These are phyloP conservation scores for Myioborus miniatus DNA, from an alignment of 2,797 vertebrate genomes.

Conservation along the genomic window DNA sequence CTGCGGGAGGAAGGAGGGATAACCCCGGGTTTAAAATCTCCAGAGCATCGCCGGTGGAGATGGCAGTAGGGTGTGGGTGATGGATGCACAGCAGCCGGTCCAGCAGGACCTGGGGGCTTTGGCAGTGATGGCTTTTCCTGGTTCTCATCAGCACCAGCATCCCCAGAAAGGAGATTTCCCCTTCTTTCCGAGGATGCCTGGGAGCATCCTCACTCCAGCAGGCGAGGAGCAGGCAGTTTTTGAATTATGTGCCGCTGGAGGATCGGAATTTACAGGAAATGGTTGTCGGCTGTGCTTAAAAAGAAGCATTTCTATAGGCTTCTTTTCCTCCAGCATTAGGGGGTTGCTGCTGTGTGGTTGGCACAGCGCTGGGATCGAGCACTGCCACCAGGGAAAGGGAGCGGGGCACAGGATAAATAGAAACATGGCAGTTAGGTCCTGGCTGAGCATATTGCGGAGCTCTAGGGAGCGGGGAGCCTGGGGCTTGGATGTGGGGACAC, in stretches of 20 bases:
- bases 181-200: neutral
- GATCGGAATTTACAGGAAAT: neutral
- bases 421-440: neutral
- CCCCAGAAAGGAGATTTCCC: neutral
- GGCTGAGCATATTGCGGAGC: neutral
- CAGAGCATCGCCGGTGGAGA: neutral
- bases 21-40: neutral
- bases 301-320: neutral
- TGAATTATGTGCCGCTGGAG: neutral
- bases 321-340: neutral
- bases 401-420: neutral
- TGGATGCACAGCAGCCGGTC: neutral
- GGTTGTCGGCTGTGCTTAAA: neutral
- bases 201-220: neutral
- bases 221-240: neutral
- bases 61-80: neutral
- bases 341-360: neutral
- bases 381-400: neutral
- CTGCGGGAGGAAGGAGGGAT: neutral
- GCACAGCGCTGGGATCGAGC: neutral
- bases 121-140: neutral
- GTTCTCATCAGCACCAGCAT: neutral
- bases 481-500: neutral
- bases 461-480: neutral
- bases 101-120: neutral